Percentiles rank a stretch among this genome's conserved stretches.
These are phyloP conservation scores for Mystacornis crossleyi DNA, from an alignment of 2,113 vertebrate species.

Conservation along the genomic window DNA sequence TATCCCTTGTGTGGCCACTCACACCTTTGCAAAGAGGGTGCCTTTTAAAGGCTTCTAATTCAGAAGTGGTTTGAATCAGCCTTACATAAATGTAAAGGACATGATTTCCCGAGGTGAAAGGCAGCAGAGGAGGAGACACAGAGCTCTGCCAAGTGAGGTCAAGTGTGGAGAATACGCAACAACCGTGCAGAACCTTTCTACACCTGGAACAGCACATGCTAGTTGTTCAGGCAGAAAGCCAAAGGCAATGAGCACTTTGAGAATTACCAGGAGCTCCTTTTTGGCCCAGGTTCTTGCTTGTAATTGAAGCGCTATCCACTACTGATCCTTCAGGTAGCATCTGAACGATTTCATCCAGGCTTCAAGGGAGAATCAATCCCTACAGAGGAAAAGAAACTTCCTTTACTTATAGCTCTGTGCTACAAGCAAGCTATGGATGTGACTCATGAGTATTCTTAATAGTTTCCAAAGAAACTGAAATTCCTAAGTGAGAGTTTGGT, in stretches of 20 bases:
- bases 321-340: conserved; percentile 79
- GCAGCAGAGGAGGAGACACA: neutral
- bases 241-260: conserved; percentile 85
- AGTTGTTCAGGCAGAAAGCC: conserved; percentile 84
- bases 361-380: conserved; percentile 62
- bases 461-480: conserved; percentile 57
- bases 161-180: conserved; percentile 66
- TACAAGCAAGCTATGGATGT: conserved; percentile 42
- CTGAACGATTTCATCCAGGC: conserved; percentile 67
- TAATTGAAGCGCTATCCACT: conserved; percentile 78
- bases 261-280: conserved; percentile 62
- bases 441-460: conserved; percentile 64
- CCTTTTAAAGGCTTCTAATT: neutral
- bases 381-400: conserved; percentile 59
- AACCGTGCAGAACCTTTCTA: conserved; percentile 76
- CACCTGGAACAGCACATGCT: conserved; percentile 77
- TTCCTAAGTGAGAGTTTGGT: conserved; percentile 29
- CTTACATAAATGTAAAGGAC: neutral
- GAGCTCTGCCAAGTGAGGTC: conserved; percentile 37
- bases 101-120: neutral
- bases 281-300: conserved; percentile 56
- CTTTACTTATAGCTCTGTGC: conserved; percentile 59
- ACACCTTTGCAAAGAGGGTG: neutral
- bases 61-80: neutral
- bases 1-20: neutral